Evolutionary conservation across 2,797 vertebrate genomes (phyloP).

Genomic region (Tympanoctomys barrerae): DNA sequence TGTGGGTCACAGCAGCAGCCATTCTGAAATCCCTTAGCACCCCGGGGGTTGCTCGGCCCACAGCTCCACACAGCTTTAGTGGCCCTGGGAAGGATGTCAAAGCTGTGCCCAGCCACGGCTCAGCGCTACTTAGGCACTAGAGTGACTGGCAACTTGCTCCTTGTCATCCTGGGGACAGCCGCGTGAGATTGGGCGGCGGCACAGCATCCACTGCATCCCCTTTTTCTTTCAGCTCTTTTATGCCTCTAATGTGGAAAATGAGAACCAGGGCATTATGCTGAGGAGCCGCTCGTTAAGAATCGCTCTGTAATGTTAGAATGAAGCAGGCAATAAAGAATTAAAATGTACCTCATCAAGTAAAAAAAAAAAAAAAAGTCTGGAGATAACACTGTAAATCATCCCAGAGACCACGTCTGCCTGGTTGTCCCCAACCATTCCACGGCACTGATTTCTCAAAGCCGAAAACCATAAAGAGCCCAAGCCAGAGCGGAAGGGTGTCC

Average conservation of each 20-base stretch:
- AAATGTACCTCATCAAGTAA: conserved; percentile 83
- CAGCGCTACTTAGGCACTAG: background rate
- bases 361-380: conserved; percentile 82
- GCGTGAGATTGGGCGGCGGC: conserved; percentile 18
- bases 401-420: conserved; percentile 86
- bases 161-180: conserved; percentile 43
- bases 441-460: conserved; percentile 85
- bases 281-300: conserved; percentile 75
- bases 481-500: conserved; percentile 78
- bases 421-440: conserved; percentile 85
- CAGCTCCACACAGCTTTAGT: background rate
- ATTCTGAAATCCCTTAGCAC: background rate
- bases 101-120: background rate
- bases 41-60: background rate
- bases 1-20: conserved; percentile 1
- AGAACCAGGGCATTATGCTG: conserved; percentile 82
- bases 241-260: conserved; percentile 44
- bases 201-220: background rate
- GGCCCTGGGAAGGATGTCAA: conserved; percentile 32
- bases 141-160: conserved; percentile 67
- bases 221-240: background rate
- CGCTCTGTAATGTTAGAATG: conserved; percentile 79
- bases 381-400: conserved; percentile 88
- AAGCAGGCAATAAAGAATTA: conserved; percentile 78
- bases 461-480: conserved; percentile 83